Evolutionary conservation across 2,797 vertebrate species (phyloP).

Genomic region (Malurus leucopterus): DNA sequence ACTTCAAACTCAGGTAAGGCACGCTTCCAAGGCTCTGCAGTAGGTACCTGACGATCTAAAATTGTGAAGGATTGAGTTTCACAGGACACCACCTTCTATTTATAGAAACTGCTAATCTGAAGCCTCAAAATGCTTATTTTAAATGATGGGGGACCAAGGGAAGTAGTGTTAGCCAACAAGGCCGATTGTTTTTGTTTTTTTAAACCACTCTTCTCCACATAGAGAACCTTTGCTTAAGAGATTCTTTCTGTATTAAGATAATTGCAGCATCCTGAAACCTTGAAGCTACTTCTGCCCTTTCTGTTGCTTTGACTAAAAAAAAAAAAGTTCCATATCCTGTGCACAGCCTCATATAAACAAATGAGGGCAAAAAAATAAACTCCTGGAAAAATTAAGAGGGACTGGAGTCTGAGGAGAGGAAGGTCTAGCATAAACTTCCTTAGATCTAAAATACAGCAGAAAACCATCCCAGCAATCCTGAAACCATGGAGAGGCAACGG

Average conservation of each 20-base stretch:
- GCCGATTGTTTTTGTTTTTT: not conserved
- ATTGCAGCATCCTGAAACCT: not conserved
- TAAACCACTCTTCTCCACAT: not conserved
- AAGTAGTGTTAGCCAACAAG: not conserved
- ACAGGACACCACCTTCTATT: not conserved
- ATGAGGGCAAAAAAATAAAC: not conserved
- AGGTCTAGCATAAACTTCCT: not conserved
- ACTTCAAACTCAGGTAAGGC: not conserved
- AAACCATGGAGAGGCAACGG: not conserved
- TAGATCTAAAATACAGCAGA: not conserved
- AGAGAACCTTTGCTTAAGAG: not conserved
- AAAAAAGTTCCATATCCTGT: not conserved
- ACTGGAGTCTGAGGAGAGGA: not conserved
- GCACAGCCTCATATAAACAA: not conserved
- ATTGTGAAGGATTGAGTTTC: not conserved
- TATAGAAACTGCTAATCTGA: not conserved
- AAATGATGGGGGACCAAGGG: accelerated
- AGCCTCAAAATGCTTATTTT: not conserved
- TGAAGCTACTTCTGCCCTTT: not conserved
- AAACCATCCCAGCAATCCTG: not conserved
- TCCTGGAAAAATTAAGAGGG: not conserved
- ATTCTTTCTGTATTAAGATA: not conserved
- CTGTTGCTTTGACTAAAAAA: not conserved
- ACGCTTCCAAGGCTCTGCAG: not conserved
- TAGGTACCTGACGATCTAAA: not conserved